Percentiles rank a stretch among this genome's conserved stretches.
phyloP scores from a whole-genome alignment of 2,113 vertebrate genomes.

The Pao palembangensis region DNA sequence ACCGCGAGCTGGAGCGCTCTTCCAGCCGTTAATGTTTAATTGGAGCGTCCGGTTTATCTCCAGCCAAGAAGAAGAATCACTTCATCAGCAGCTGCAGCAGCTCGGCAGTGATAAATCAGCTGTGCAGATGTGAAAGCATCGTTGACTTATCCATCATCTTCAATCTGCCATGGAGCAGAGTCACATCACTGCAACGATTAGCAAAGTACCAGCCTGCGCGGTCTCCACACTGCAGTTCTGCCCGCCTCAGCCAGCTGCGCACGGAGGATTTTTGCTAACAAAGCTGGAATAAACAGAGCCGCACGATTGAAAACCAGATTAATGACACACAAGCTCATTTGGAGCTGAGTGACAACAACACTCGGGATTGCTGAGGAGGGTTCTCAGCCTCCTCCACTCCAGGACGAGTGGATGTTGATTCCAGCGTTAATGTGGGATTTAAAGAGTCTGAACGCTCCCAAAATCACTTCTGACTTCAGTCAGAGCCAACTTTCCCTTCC shows the following conservation, averaged over 20 bases:
- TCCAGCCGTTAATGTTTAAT: neutral
- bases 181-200: neutral
- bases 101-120: neutral
- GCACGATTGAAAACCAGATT: conserved; percentile 11
- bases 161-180: too few relatives aligned
- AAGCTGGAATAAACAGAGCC: conserved; percentile 11
- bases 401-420: neutral
- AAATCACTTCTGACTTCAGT: neutral
- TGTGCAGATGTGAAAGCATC: neutral
- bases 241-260: neutral
- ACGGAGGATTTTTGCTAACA: neutral
- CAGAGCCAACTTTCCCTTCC: neutral
- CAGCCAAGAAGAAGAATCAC: neutral
- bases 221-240: neutral
- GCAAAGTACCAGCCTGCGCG: neutral
- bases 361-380: neutral
- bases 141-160: neutral
- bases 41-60: neutral
- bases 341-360: conserved; percentile 26
- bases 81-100: neutral
- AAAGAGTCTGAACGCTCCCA: neutral
- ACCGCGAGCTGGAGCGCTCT: conserved; percentile 6
- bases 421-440: conserved; percentile 1
- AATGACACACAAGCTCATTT: conserved; percentile 27
- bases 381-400: neutral